Evolutionary conservation across 2,113 vertebrate genomes (phyloP).

Genomic region (Mus musculus): GRCm39 chrX:156477001-156477500

Average conservation of each 20-base stretch:
- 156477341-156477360: not conserved
- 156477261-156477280: not conserved
- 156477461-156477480: no score
- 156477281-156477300: not conserved
- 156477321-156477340: not conserved
- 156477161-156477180: conserved; percentile 16
- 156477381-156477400: not conserved
- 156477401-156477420: not conserved
- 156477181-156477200: not conserved
- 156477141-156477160: not conserved
- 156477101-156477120: not conserved
- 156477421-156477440: not conserved
- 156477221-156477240: conserved; percentile 2
- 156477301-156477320: not conserved
- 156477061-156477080: not conserved
- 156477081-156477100: not conserved
- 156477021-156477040: not conserved
- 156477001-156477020: not conserved
- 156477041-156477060: not conserved
- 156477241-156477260: not conserved
- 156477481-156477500: no score
- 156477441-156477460: not conserved
- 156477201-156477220: not conserved
- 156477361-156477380: not conserved
- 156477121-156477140: not conserved